Conservation (phyloP, 1,140 invertebrate species). For the Palaemon carinicauda region DNA sequence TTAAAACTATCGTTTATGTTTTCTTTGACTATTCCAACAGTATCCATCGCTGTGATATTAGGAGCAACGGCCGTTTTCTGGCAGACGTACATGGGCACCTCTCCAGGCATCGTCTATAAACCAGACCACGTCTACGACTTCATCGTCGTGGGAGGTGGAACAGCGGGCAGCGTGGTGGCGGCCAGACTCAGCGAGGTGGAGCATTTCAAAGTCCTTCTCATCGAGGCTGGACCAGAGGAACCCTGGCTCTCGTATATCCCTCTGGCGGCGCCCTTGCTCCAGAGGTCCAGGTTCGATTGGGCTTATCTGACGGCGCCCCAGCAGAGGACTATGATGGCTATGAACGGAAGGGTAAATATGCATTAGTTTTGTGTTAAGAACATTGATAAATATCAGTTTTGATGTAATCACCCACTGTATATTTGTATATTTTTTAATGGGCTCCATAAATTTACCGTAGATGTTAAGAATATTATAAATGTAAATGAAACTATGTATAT, state of each 20-base stretch:
- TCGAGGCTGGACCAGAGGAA: conserved; percentile 61
- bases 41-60: neutral
- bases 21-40: neutral
- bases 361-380: neutral
- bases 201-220: conserved; percentile 54
- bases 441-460: too few relatives aligned
- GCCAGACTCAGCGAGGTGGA: conserved; percentile 62
- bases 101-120: conserved; percentile 39
- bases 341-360: conserved; percentile 68
- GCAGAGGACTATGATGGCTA: conserved; percentile 79
- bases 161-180: conserved; percentile 69
- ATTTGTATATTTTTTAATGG: too few relatives aligned
- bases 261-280: conserved; percentile 73
- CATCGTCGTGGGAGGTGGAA: conserved; percentile 64
- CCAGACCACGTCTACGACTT: conserved; percentile 53
- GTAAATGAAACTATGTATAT: too few relatives aligned
- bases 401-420: neutral
- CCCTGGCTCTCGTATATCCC: conserved; percentile 72
- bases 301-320: conserved; percentile 86
- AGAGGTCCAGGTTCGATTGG: conserved; percentile 76
- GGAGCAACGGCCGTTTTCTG: neutral
- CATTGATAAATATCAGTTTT: neutral
- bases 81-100: conserved; percentile 33
- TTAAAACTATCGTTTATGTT: too few relatives aligned
- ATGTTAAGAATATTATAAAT: too few relatives aligned